Conservation (phyloP, 1,140 invertebrate species). For the Anoplophora glabripennis region DNA sequence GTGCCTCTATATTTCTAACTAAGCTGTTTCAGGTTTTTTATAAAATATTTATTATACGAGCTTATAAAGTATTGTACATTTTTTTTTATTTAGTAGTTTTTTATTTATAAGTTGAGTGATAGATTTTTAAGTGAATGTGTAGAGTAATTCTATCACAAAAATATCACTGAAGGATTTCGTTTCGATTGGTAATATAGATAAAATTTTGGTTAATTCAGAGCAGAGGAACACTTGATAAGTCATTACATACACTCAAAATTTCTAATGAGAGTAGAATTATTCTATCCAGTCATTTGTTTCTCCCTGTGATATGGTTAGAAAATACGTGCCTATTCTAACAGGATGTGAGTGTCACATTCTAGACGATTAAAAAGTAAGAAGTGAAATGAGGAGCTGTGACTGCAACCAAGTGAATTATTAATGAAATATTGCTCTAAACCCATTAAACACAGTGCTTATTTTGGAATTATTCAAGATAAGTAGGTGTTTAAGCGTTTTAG, state of each 20-base stretch:
- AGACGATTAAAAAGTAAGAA: constrained; percentile 6
- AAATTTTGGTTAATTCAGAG: background rate
- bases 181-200: background rate
- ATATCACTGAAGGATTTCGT: too few species aligned
- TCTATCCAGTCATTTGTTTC: constrained; percentile 11
- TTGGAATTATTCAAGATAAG: background rate
- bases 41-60: background rate
- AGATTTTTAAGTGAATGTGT: background rate
- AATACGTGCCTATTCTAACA: constrained; percentile 40
- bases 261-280: background rate
- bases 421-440: background rate
- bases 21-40: background rate
- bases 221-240: background rate
- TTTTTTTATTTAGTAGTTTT: constrained; percentile 4
- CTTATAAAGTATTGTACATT: background rate
- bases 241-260: background rate
- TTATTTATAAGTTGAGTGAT: constrained; percentile 15
- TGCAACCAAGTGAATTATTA: constrained; percentile 20
- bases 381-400: constrained; percentile 31
- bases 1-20: constrained; percentile 22
- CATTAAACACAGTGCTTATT: background rate
- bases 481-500: background rate
- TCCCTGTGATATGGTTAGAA: constrained; percentile 42
- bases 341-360: constrained; percentile 35
- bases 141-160: background rate